Conservation (phyloP, 2,888 invertebrate genomes). For the Torymus tubicola region DNA sequence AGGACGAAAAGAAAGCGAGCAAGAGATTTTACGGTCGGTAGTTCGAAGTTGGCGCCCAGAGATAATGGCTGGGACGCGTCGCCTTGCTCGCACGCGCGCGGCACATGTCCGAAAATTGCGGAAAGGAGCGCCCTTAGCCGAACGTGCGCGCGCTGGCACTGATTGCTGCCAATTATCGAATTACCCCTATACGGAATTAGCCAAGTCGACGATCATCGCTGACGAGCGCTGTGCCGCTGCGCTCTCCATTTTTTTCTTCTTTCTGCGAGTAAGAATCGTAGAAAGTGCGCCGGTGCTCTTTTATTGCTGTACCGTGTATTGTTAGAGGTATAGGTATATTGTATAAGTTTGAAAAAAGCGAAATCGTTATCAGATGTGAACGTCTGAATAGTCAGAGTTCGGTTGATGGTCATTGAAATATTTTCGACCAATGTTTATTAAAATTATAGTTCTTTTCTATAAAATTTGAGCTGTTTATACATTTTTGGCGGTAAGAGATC, state of each 20-base stretch:
- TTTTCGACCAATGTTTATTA: no score
- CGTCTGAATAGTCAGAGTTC: neutral
- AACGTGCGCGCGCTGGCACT: constrained; percentile 52
- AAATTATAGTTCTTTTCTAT: no score
- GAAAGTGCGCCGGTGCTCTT: constrained; percentile 17
- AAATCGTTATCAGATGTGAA: constrained; percentile 6
- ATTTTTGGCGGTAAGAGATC: no score
- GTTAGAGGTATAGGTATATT: neutral
- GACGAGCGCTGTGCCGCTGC: no score
- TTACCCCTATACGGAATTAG: constrained; percentile 62
- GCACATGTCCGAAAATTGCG: constrained; percentile 66
- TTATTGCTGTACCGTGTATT: constrained; percentile 15
- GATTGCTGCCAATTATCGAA: constrained; percentile 71
- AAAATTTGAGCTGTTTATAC: no score
- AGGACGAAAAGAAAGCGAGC: constrained; percentile 49
- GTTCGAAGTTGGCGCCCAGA: constrained; percentile 65
- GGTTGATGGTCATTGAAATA: no score
- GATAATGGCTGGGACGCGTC: constrained; percentile 58
- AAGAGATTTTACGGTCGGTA: constrained; percentile 68
- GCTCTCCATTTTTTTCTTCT: constrained; percentile 4
- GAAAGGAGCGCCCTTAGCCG: constrained; percentile 38
- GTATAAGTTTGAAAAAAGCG: constrained; percentile 10
- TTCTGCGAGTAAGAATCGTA: constrained; percentile 22
- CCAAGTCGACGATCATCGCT: constrained; percentile 26
- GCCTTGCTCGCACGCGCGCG: constrained; percentile 22